These are phyloP conservation scores for Euwallacea similis DNA, from an alignment of 1,140 invertebrate species.

Conservation along the genomic window DNA sequence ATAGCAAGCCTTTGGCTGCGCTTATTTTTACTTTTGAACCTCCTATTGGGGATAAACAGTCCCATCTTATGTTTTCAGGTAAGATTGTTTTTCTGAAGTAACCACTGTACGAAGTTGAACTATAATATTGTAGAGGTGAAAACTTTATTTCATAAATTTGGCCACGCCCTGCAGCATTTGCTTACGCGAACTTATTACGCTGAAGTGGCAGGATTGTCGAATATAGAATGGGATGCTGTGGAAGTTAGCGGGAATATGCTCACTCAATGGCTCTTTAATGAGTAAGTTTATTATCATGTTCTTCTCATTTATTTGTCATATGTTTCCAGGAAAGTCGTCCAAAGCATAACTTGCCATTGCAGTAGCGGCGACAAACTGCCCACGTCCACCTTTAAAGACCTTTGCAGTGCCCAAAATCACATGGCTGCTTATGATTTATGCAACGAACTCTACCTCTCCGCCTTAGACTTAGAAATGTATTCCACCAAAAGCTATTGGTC, in stretches of 20 bases:
- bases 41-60: constrained; percentile 63
- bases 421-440: constrained; percentile 79
- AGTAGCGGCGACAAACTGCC: constrained; percentile 71
- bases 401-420: constrained; percentile 68
- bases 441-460: constrained; percentile 77
- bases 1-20: constrained; percentile 71
- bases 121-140: constrained; percentile 62
- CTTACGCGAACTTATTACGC: constrained; percentile 77
- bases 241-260: constrained; percentile 80
- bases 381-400: constrained; percentile 64
- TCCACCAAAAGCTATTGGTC: constrained; percentile 77
- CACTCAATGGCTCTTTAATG: constrained; percentile 78
- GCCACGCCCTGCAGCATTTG: constrained; percentile 79
- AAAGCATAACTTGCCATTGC: constrained; percentile 72
- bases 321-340: constrained; percentile 58
- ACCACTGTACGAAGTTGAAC: not conserved
- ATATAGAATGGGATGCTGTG: constrained; percentile 90
- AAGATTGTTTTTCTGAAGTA: not conserved
- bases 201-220: constrained; percentile 81
- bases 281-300: constrained; percentile 42
- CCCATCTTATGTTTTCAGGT: constrained; percentile 68
- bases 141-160: constrained; percentile 82
- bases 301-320: not conserved
- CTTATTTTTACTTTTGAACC: constrained; percentile 82
- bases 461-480: constrained; percentile 85